Evolutionary conservation across 2,113 vertebrate species (phyloP), one percentile per base, ranked within the genome.

Genomic region (Silurus meridionalis): DNA sequence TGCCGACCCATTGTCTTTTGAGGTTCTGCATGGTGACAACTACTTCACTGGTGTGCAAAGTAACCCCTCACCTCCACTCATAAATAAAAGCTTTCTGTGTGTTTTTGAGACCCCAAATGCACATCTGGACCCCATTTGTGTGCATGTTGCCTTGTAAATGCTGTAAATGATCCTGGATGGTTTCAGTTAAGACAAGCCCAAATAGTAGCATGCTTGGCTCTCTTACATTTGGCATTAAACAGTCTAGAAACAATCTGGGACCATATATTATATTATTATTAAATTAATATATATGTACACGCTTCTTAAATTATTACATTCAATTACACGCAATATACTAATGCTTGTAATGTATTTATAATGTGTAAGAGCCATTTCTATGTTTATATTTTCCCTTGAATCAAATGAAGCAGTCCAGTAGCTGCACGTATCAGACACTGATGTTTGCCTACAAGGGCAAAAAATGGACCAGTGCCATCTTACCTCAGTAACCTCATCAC

Each of bases 91-190:
- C 86, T 90, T 92, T 90, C 91, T 94, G 92, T 92, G 93, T 92
- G 92, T 92, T 72, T 77, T 86, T 89, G 87, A 93, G 93, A 93
- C 87, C 83, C 89, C 87, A 88, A 88, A 28, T 88, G 90, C 93
- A 87, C 94, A 94, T 94, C 93, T 95, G 94, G 93, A 90, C 92
- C 91, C 90, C 93, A 95, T 94, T 94, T 94, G 87, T 81, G 88
- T 87, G 90, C 80, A 89, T 93, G 93, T 93, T 94, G 90, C 90
- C 88, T 91, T 91, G 92, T 92, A 94, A 94, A 94, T 93, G 93
- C 63, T 85, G 63, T 85, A 85, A 86, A 86, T 57, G 69, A 94
- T 93, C 92, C 91, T 91, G 92, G 94, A 94, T 95, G 93, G 93
- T 94, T 94, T 92, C 92, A 93, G 93, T 94, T 94, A 94, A 57